Base-by-base conservation (phyloP, 92 coral and sea anemone species). In the Umimayanthus chanpuru region DNA sequence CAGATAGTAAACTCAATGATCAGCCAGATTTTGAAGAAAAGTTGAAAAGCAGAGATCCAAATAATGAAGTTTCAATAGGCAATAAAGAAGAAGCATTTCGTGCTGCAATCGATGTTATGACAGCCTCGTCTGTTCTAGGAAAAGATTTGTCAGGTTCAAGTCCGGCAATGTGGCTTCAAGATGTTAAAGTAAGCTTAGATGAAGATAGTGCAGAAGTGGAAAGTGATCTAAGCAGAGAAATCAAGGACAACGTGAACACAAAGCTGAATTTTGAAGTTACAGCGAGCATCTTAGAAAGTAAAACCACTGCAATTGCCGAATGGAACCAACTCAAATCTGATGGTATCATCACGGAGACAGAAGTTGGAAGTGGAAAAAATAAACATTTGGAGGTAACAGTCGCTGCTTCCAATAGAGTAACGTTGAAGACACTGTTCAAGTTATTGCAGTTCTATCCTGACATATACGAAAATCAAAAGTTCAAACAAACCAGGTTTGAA, bases 221-320 rank as follows among this genome's bases (percentile, higher is more conserved):
- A 25, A 44, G 11, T 5, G 5, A 39, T 9, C 66, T 81, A 12
- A 90, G 73, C 36, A 11, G 4, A 7, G 16, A 73, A 15, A 61
- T 90, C 16, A 53, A 47, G 40, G 67, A n/a, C 23, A 85, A 73
- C 41, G 43, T 18, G 4, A 28, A 80, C 3, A 80, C 90, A 2
- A 79, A 78, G 72, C 28, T 86, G 12, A 71, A 74, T 38, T 80
- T 49, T 73, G 92, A 90, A 90, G 43, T 90, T 10, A 81, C 92
- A 49, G 87, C 85, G 65, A 90, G 88, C 55, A 71, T 86, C 61
- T 67, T 86, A 0, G 43, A 71, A 56, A 41, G 25, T 39, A 26
- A 47, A 4, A 32, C 80, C 4, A 73, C 25, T 68, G 88, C 81
- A 0, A 79, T 79, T 9, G 43, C 39, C 4, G 76, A 39, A 29